Base-by-base conservation (phyloP, 2,113 vertebrate species). In the Bothrops jararaca region DNA sequence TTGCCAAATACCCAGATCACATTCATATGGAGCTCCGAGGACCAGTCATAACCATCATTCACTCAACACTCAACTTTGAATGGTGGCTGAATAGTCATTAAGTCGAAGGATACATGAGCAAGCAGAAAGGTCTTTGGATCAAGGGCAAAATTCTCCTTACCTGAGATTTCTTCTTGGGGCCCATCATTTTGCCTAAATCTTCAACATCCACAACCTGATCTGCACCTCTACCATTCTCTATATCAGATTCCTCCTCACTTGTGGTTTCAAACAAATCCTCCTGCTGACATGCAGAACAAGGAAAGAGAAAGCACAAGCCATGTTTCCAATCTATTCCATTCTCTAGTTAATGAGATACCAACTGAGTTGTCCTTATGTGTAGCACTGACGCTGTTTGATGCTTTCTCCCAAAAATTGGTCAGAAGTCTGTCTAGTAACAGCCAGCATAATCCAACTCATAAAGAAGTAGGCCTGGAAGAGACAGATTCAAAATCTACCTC, bases 141-240 rank as follows among this genome's bases (percentile, higher is more conserved):
- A 80, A 42, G 24, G 24, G 10, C 42, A 86, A 86, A 86, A 26
- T 45, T 48, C 45, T 50, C 50, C 86, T 89, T 97, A 99, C 99
- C 99, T 99, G 98, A 64, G 97, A 96, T 96, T 97, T 98, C 97
- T 97, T 99, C 95, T 96, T 29, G 7, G 86, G 96, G 90, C 88
- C 98, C 98, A 99, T 97, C n/a, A 99, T 94, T 86, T 95, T 97
- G 53, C 99, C 99, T 0, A 99, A 97, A 96, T 99, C 99, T 95
- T 99, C 99, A 87, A 99, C 97, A 88, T 99, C 99, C 0, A 99
- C 56, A 15, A 99, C 97, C 1, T 97, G 95, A 22, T 93, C 95
- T 0, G 87, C 88, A 18, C 88, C 94, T 24, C 90, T 96, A 45
- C 95, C 97, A 39, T 97, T 97, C 1, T 96, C 95, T 1, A 12